Evolutionary conservation across 2,113 vertebrate genomes (phyloP), one percentile per base, ranked within the genome.

Genomic region (Speoplatyrhinus poulsoni): DNA sequence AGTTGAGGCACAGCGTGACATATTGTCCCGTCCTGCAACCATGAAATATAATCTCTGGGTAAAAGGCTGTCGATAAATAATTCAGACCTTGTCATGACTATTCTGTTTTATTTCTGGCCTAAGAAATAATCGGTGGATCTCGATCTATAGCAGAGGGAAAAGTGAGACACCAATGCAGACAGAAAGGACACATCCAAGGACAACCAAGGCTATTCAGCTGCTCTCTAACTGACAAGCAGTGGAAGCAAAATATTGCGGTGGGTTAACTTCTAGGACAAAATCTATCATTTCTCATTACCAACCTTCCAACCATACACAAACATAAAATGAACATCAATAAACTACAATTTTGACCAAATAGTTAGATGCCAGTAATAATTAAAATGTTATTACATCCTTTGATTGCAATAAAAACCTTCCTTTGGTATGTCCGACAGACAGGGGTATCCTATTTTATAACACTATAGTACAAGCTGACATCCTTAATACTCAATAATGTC

Each of bases 61-160:
- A 88, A 90, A 88, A 86, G 79, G 75, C 59, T 64, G 58, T 5
- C 41, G 62, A 91, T 92, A 69, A 93, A 93, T 93, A 85, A 93
- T 93, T 91, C 72, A 92, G 75, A 69, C 63, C 72, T 87, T 84
- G 80, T 75, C 87, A 79, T 80, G 83, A 83, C 76, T 77, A 82
- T 83, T 85, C 54, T 69, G 50, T 87, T 86, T 86, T 85, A 89
- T 90, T 89, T 85, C 67, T 74, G 76, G 81, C 79, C 80, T 81
- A 69, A 83, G 60, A 80, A 84, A 81, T 80, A 85, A 77, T 79
- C 70, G 68, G 70, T 84, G 67, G 62, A 84, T 85, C 75, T 81
- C 49, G 75, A 87, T 83, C 72, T 64, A 72, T 70, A 76, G 49
- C 47, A 52, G 69, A 59, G 56, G 58, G 41, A 62, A 67, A 79